These are phyloP conservation scores for Lysandra coridon DNA, from an alignment of 2,888 invertebrate species.

Conservation along the genomic window DNA sequence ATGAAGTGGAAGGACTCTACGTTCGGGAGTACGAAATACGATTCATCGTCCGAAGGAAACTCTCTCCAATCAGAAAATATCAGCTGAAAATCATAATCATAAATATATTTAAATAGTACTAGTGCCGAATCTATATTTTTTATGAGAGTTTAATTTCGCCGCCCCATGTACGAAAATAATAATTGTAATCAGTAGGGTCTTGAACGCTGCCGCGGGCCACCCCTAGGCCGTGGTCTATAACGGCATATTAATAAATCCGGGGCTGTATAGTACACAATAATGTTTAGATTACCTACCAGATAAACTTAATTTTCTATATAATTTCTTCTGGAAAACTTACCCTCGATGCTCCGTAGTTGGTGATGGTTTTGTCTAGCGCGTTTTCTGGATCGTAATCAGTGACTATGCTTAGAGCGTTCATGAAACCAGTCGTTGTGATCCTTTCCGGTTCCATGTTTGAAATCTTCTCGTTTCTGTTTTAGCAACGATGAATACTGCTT, in stretches of 20 bases:
- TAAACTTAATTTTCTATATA: no score
- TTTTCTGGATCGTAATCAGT: constrained; percentile 57
- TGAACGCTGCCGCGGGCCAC: no score
- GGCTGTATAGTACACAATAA: no score
- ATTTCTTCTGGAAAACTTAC: constrained; percentile 43
- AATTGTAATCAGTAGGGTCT: no score
- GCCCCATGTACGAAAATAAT: no score
- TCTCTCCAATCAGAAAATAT: constrained; percentile 59
- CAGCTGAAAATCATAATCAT: constrained; percentile 46
- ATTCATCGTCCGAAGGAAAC: constrained; percentile 60
- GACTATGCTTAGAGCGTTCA: constrained; percentile 50
- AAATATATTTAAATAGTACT: no score
- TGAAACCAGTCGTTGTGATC: constrained; percentile 42
- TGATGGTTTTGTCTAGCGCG: constrained; percentile 53
- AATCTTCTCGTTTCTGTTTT: constrained; percentile 50
- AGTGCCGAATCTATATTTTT: no score
- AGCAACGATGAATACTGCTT: no score
- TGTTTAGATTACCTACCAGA: no score
- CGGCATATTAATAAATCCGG: no score
- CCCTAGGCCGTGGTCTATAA: no score
- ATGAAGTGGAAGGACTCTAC: constrained; percentile 56
- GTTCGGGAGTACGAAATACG: constrained; percentile 50
- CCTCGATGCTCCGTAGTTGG: constrained; percentile 55
- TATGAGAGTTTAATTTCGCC: no score
- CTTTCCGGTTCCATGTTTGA: constrained; percentile 44